phyloP scores from a whole-genome alignment of 2,888 invertebrate species.

The Ornithoptera alexandrae region DNA sequence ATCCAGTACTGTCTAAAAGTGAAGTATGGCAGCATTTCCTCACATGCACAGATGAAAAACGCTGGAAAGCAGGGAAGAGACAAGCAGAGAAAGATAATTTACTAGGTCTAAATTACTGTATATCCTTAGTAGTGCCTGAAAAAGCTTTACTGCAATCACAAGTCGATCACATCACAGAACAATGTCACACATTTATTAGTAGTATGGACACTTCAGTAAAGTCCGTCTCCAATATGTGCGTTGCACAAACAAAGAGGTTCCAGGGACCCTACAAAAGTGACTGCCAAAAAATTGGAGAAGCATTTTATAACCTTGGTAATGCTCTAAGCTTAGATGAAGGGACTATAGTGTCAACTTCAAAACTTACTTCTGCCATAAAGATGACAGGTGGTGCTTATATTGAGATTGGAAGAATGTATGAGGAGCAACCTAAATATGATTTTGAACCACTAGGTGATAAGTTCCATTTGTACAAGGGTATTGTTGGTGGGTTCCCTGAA shows the following conservation, averaged over 20 bases:
- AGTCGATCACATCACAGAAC: constrained; percentile 91
- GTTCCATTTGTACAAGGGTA: constrained; percentile 96
- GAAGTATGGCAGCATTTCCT: constrained; percentile 98
- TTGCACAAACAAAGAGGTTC: constrained; percentile 93
- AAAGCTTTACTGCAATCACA: constrained; percentile 86
- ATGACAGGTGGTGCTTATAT: constrained; percentile 94
- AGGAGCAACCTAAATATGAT: constrained; percentile 93
- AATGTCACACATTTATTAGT: constrained; percentile 89
- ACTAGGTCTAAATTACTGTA: constrained; percentile 93
- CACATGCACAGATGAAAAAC: constrained; percentile 97
- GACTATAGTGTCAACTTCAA: constrained; percentile 81
- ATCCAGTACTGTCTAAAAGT: constrained; percentile 94
- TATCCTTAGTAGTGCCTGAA: constrained; percentile 92
- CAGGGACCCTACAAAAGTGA: constrained; percentile 93
- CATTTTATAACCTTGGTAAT: constrained; percentile 90
- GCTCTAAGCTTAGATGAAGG: constrained; percentile 90
- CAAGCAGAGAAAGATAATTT: constrained; percentile 96
- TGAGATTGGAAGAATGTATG: constrained; percentile 92
- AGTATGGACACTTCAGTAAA: constrained; percentile 94
- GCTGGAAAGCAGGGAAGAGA: constrained; percentile 98
- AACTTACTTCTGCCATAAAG: constrained; percentile 89
- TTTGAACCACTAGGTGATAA: constrained; percentile 95
- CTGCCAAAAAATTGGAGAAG: constrained; percentile 93
- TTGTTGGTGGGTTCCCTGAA: constrained; percentile 94
- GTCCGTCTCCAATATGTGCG: constrained; percentile 87